Percentiles rank a stretch among this genome's conserved stretches.
These are phyloP conservation scores for Squalus acanthias DNA, from an alignment of 2,797 vertebrate genomes.

Conservation along the genomic window DNA sequence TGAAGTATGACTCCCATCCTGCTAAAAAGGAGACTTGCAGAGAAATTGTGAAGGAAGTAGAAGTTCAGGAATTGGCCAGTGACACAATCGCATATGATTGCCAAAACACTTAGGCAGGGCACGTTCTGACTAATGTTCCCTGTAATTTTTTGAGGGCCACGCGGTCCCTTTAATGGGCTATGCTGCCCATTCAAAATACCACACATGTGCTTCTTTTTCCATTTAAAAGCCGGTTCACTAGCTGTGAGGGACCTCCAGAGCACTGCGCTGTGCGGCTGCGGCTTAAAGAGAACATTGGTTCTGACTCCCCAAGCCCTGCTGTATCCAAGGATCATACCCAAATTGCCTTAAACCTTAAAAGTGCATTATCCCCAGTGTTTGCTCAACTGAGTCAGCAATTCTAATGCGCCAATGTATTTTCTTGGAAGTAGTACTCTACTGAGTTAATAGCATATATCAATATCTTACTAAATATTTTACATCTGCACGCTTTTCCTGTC, in stretches of 20 bases:
- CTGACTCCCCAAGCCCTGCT: too few relatives aligned
- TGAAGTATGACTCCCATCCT: not conserved
- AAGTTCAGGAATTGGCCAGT: not conserved
- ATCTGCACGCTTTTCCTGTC: not conserved
- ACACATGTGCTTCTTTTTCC: too few relatives aligned
- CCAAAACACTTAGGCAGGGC: not conserved
- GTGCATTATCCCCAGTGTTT: not conserved
- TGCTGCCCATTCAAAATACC: too few relatives aligned
- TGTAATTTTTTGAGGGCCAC: too few relatives aligned
- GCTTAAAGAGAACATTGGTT: too few relatives aligned
- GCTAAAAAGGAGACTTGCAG: not conserved
- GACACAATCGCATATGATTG: not conserved
- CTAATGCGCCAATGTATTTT: not conserved
- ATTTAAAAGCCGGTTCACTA: too few relatives aligned
- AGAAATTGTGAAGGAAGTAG: not conserved
- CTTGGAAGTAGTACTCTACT: not conserved
- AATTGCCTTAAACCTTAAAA: not conserved
- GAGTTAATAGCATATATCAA: not conserved
- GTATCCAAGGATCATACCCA: not conserved
- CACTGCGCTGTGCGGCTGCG: too few relatives aligned
- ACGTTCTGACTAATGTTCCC: too few relatives aligned
- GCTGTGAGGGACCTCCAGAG: too few relatives aligned
- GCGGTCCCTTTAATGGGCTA: too few relatives aligned
- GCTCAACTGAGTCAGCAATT: not conserved
- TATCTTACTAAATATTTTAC: not conserved